These are phyloP conservation scores for Mixornis gularis DNA, from an alignment of 2,113 vertebrate genomes.

Conservation along the genomic window DNA sequence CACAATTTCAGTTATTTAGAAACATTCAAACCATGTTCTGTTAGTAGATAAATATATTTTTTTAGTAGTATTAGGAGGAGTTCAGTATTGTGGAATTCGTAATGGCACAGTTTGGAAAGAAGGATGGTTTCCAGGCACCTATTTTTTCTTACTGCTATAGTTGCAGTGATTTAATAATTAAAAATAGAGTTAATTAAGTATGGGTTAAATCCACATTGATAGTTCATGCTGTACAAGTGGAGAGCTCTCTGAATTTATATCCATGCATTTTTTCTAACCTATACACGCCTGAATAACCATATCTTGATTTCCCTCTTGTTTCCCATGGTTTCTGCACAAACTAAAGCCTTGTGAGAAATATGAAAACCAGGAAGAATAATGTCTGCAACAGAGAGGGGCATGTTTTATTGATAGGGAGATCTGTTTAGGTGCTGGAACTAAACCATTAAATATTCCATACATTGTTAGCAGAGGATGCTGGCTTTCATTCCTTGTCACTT, in stretches of 20 bases:
- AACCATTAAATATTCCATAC: background rate
- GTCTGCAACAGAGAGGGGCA: background rate
- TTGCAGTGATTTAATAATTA: constrained; percentile 16
- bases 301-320: background rate
- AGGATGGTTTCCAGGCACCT: background rate
- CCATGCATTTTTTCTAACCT: background rate
- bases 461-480: background rate
- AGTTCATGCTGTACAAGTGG: background rate
- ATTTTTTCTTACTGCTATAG: background rate
- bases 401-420: background rate
- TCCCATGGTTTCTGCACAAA: background rate
- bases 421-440: background rate
- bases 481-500: background rate
- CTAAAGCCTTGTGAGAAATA: background rate
- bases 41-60: background rate
- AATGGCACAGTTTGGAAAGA: background rate
- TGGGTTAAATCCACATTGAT: background rate
- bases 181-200: background rate
- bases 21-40: background rate
- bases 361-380: background rate
- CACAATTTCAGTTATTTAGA: background rate
- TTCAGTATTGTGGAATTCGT: background rate
- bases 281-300: background rate
- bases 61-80: background rate
- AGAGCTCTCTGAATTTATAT: background rate